Conservation (phyloP, 1,140 invertebrate species). For the Andrena cerasifolii region DNA sequence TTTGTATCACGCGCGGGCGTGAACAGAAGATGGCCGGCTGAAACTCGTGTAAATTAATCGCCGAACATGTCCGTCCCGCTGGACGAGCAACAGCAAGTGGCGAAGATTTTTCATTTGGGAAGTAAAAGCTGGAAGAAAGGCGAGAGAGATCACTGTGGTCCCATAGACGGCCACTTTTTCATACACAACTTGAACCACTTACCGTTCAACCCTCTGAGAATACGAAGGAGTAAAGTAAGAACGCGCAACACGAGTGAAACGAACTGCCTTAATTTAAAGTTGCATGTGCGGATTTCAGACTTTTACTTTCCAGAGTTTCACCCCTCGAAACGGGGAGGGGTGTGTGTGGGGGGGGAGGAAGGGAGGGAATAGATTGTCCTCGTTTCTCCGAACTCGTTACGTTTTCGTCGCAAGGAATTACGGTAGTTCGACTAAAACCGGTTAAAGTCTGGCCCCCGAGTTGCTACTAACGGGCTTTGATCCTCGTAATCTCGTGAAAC, state of each 20-base stretch:
- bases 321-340: conserved; percentile 3
- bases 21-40: conserved; percentile 44
- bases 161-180: conserved; percentile 10
- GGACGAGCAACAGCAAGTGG: not conserved
- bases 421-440: conserved; percentile 66
- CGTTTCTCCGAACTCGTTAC: conserved; percentile 63
- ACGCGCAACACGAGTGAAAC: conserved; percentile 55
- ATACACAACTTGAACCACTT: conserved; percentile 6
- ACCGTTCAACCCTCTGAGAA: not conserved
- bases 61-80: conserved; percentile 19
- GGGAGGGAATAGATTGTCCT: conserved; percentile 38
- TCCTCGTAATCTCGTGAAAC: conserved; percentile 65
- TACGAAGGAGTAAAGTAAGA: conserved; percentile 28
- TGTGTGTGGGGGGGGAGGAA: no score
- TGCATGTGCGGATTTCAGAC: conserved; percentile 67
- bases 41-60: conserved; percentile 58
- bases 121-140: not conserved
- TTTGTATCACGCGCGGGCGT: conserved; percentile 39
- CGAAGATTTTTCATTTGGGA: conserved; percentile 16
- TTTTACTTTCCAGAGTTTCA: conserved; percentile 63
- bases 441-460: conserved; percentile 65
- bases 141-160: not conserved
- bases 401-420: conserved; percentile 65
- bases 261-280: conserved; percentile 73
- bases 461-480: conserved; percentile 65